Base-by-base conservation (phyloP, 1,140 invertebrate species). In the Tenebrio molitor region DNA sequence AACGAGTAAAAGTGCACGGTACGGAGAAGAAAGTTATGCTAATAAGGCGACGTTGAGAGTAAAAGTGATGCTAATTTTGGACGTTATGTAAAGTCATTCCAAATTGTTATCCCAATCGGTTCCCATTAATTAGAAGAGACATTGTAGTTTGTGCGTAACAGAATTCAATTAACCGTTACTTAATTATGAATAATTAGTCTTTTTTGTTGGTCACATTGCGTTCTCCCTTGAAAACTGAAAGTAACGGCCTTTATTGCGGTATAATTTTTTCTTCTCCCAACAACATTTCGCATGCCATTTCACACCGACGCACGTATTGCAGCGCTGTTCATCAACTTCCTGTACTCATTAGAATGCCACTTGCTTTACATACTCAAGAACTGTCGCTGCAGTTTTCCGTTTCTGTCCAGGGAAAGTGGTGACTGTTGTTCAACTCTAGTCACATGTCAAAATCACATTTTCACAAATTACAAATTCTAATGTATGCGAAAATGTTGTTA, bases 171-270 rank as follows among this genome's bases (percentile, higher is more conserved):
- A 17, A 50, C 44, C 1, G 44, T n/a, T n/a, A n/a, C n/a, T 50
- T 50, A 50, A 50, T 58, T 58, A 34, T 58, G 21, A 46, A 42
- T 66, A 66, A 66, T 66, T 65, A 15, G n/a, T 2, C 16, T 65
- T 36, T 63, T 41, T 65, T 65, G 39, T 65, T 33, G 33, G 8
- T 41, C 62, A 19, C n/a, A 12, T 65, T 36, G 33, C 62, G 33
- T 23, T 65, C 21, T 36, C 64, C 64, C 64, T 66, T 66, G 64
- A 66, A 66, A 66, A 66, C 21, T 46, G 64, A 66, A 66, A 66
- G 64, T 66, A 66, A 66, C 17, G 50, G 50, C 50, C 50, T 58
- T 29, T 58, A 15, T 58, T 39, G 4, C n/a, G 23, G 29, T n/a
- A n/a, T n/a, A n/a, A n/a, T n/a, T 29, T 58, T 58, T 58, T 58